Conservation (phyloP, 1,140 invertebrate species). For the Megalonaias nervosa region DNA sequence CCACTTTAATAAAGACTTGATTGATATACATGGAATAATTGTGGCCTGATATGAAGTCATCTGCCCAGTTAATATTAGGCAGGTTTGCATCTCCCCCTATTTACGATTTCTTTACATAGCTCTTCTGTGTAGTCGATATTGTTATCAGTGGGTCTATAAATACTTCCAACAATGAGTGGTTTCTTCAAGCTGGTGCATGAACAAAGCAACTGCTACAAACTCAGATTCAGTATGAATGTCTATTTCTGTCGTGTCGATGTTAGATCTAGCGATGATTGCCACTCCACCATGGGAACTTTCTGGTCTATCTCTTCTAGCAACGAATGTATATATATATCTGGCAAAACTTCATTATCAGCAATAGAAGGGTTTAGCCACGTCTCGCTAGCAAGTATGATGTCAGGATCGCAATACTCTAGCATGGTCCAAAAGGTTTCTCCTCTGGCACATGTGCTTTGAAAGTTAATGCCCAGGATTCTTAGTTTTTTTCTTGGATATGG, state of each 20-base stretch:
- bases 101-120: no score
- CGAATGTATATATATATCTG: constrained; percentile 14
- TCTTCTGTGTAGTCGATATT: no score
- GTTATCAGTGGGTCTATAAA: no score
- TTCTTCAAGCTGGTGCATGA: no score
- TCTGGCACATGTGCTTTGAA: constrained; percentile 3
- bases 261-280: neutral
- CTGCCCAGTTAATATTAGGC: no score
- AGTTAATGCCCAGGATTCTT: neutral
- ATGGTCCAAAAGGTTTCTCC: neutral
- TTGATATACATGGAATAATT: no score
- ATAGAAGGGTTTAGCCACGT: constrained; percentile 1
- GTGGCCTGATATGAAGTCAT: no score
- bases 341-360: neutral
- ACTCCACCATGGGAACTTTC: neutral
- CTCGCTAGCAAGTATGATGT: constrained; percentile 3
- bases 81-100: no score
- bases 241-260: neutral
- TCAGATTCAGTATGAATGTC: no score
- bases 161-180: no score
- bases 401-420: neutral
- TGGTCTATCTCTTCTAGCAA: neutral
- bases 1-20: no score
- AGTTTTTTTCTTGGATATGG: constrained; percentile 7
- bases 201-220: no score